Evolutionary conservation across 1,140 invertebrate genomes (phyloP).

Genomic region (Cherax destructor): DNA sequence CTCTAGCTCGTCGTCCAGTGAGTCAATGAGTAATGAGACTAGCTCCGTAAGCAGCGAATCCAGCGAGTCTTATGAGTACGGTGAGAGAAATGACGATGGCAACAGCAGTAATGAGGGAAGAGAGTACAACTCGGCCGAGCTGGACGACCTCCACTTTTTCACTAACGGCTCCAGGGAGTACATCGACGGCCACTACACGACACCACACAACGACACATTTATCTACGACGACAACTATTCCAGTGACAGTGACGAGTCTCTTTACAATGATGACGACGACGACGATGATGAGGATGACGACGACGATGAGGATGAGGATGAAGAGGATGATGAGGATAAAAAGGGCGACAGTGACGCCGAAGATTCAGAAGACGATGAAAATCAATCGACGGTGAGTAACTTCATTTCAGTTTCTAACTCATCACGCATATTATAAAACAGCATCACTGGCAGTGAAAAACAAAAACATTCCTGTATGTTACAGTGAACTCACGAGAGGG

Average conservation of each 20-base stretch:
- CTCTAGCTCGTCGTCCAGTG: constrained; percentile 25
- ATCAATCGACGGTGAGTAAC: background rate
- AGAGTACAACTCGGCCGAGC: constrained; percentile 32
- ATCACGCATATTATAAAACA: no score
- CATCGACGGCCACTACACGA: background rate
- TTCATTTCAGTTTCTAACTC: no score
- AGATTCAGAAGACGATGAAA: constrained; percentile 10
- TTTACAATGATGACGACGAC: constrained; percentile 41
- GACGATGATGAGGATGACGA: constrained; percentile 54
- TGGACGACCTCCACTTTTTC: constrained; percentile 10
- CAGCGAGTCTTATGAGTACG: background rate
- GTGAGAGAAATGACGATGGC: constrained; percentile 10
- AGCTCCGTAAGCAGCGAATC: background rate
- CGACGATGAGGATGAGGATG: constrained; percentile 45
- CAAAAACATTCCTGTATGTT: no score
- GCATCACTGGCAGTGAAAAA: no score
- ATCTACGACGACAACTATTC: background rate
- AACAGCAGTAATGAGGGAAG: constrained; percentile 51
- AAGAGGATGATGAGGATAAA: constrained; percentile 23
- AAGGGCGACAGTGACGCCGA: constrained; percentile 3
- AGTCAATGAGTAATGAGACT: background rate
- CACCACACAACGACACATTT: background rate
- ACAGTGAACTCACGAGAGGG: no score
- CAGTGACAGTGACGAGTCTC: constrained; percentile 22
- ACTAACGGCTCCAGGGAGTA: constrained; percentile 5